phyloP scores from a whole-genome alignment of 1,140 invertebrate species.

The Zaprionus africanus region DNA sequence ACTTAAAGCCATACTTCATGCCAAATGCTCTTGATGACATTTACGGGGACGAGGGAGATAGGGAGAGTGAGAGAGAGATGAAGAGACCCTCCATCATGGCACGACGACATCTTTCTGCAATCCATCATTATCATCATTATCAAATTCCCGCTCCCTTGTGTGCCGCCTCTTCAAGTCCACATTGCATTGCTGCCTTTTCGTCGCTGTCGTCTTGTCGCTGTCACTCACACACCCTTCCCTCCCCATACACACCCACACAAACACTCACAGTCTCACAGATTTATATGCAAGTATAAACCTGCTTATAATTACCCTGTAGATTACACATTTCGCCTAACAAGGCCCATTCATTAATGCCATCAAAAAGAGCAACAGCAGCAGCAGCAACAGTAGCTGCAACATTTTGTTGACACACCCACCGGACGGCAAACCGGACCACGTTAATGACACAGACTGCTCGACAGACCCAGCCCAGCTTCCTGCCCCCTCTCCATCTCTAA shows the following conservation, averaged over 20 bases:
- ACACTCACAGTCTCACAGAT: neutral
- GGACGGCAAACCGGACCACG: conserved; percentile 55
- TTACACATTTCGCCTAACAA: conserved; percentile 70
- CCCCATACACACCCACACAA: conserved; percentile 4
- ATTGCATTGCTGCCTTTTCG: conserved; percentile 2
- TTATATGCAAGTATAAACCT: conserved; percentile 42
- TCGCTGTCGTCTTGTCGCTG: conserved; percentile 11
- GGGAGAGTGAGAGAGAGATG: neutral
- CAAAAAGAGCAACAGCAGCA: conserved; percentile 59
- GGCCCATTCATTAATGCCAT: conserved; percentile 76
- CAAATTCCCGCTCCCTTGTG: neutral
- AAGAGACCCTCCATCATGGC: conserved; percentile 1
- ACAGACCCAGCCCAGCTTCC: neutral
- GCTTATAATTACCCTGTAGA: conserved; percentile 72
- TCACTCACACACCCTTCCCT: conserved; percentile 9
- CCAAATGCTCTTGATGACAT: conserved; percentile 5
- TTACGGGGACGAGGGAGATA: neutral
- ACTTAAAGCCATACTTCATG: conserved; percentile 12
- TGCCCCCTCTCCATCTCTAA: neutral
- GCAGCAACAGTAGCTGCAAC: conserved; percentile 60
- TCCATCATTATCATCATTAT: conserved; percentile 33
- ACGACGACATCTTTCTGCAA: conserved; percentile 27
- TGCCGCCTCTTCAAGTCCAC: conserved; percentile 8
- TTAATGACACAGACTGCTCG: conserved; percentile 49
- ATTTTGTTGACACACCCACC: conserved; percentile 67